A percentile compares a stretch with the other conserved stretches of the same genome.
Evolutionary conservation across 2,888 invertebrate genomes (phyloP).

Genomic region (Seira musarum): DNA sequence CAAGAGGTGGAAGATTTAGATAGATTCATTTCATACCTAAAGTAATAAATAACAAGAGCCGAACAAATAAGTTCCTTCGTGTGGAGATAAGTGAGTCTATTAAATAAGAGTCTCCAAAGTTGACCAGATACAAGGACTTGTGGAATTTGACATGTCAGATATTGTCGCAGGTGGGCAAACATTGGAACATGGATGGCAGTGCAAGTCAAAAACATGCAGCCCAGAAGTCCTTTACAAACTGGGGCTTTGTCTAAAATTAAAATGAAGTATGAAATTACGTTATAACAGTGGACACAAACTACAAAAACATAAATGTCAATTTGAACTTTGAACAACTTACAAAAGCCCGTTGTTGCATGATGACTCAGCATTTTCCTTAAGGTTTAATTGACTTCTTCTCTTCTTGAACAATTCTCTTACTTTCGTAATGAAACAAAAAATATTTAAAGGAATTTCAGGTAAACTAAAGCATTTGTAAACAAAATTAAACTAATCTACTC

Average conservation of each 20-base stretch:
- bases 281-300: conserved; percentile 1
- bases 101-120: conserved; percentile 67
- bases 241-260: conserved; percentile 73
- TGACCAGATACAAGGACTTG: conserved; percentile 71
- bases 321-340: conserved; percentile 69
- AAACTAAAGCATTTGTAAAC: too few relatives aligned
- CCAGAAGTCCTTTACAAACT: conserved; percentile 74
- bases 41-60: conserved; percentile 74
- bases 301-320: conserved; percentile 13
- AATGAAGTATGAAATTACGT: conserved; percentile 23
- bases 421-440: too few relatives aligned
- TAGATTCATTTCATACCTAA: conserved; percentile 70
- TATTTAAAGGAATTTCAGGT: too few relatives aligned
- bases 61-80: conserved; percentile 75
- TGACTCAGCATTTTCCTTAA: conserved; percentile 71
- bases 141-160: conserved; percentile 73
- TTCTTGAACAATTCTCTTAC: too few relatives aligned
- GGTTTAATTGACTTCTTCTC: background rate
- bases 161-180: conserved; percentile 72
- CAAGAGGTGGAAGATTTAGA: background rate
- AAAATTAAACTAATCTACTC: too few relatives aligned
- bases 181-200: conserved; percentile 74
- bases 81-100: conserved; percentile 73
- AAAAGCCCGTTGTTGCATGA: conserved; percentile 72
- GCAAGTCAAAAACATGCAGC: conserved; percentile 73